Conservation (phyloP, 2,113 vertebrate species). For the Ondatra zibethicus region DNA sequence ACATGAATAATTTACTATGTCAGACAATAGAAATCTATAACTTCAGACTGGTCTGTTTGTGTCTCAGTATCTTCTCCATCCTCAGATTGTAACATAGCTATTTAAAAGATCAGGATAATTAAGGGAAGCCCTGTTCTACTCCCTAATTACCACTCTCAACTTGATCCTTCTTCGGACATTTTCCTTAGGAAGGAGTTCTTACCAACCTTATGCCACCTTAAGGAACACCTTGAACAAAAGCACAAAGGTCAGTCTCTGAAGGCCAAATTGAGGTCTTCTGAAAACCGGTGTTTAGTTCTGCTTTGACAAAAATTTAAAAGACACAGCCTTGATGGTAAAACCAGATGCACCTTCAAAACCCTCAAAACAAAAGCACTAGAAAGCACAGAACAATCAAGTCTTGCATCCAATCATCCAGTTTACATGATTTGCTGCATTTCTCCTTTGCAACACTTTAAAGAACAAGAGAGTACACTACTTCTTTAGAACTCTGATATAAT, state of each 20-base stretch:
- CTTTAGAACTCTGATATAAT: conserved; percentile 48
- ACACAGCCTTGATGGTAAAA: not conserved
- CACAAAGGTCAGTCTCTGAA: not conserved
- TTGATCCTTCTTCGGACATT: conserved; percentile 7
- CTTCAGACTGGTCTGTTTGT: not conserved
- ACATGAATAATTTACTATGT: not conserved
- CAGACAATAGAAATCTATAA: not conserved
- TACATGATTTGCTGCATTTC: not conserved
- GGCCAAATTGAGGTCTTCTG: not conserved
- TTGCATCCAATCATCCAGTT: conserved; percentile 19
- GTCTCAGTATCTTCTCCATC: accelerated
- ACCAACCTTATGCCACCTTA: not conserved
- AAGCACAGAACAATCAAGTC: not conserved
- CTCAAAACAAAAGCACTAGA: conserved; percentile 43
- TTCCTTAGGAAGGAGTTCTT: not conserved
- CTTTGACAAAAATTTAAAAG: conserved; percentile 26
- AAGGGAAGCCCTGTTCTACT: not conserved
- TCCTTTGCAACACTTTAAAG: conserved; percentile 25
- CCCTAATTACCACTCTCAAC: not conserved
- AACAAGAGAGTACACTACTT: not conserved
- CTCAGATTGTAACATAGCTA: not conserved
- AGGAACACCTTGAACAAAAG: not conserved
- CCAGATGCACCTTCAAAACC: not conserved
- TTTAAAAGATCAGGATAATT: not conserved
- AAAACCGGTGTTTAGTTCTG: conserved; percentile 13